Evolutionary conservation across 1,140 invertebrate genomes (phyloP), one percentile per base, ranked within the genome.

Genomic region (Helicoverpa zea): DNA sequence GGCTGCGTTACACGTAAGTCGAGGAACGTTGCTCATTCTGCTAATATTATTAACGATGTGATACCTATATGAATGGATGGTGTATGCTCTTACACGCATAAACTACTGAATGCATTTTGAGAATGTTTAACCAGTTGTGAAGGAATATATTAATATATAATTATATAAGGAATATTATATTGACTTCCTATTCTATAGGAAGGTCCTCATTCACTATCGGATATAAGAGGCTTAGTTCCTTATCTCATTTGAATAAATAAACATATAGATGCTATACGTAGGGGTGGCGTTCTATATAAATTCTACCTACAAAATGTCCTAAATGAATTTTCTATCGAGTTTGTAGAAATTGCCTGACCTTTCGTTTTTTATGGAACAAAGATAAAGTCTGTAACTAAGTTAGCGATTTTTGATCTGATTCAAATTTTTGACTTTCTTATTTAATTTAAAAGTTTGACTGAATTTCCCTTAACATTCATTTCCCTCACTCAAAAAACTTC

Each of bases 191-290:
- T n/a, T 23, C 73, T n/a, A 29, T 29, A 12, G 51, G 56, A 58
- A 61, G 56, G 3, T 58, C 56, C 56, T 12, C n/a, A 58, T n/a
- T 52, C 64, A 30, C 29, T 30, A n/a, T 76, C 10, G 23, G 16
- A 75, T 61, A 61, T 10, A 47, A 29, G n/a, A 58, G 43, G 52
- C 30, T 73, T 58, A 76, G 18, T 76, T 63, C 29, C 58, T 76
- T 52, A 76, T 76, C 58, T 49, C 4, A 61, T 76, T 76, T 76
- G 35, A 30, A 61, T 61, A 61, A 61, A 75, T 58, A 61, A 14
- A 59, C 43, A n/a, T n/a, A n/a, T n/a, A n/a, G n/a, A n/a, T n/a
- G 7, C 61, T 13, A 11, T 61, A 49, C 14, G 10, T 30, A 23
- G 3, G 13, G 16, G 16, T 29, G 30, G 58, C 11, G 11, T 30